These are phyloP conservation scores for Engraulis encrasicolus DNA, from an alignment of 2,113 vertebrate genomes.

Conservation along the genomic window DNA sequence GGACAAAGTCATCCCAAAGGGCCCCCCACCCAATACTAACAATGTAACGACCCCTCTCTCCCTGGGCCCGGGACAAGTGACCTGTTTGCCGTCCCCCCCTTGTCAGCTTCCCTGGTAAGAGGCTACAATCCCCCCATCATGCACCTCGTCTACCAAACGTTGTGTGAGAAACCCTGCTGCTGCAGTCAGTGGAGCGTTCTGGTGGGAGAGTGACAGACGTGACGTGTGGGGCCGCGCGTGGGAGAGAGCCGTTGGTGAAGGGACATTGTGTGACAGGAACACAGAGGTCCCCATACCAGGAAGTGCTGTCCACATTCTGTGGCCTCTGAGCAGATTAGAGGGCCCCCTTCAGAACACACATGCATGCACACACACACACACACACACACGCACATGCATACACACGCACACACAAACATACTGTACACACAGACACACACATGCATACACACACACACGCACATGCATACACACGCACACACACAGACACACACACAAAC, in stretches of 20 bases:
- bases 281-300: background rate
- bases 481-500: no score
- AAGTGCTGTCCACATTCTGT: background rate
- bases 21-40: no score
- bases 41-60: no score
- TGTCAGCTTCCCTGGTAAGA: no score
- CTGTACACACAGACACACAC: background rate
- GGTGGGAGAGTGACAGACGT: background rate
- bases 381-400: background rate
- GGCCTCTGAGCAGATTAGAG: background rate
- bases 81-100: no score
- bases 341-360: background rate
- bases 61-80: no score
- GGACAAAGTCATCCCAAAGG: no score
- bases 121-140: no score
- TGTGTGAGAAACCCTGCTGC: no score
- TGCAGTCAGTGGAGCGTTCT: background rate
- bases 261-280: background rate
- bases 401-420: background rate
- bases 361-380: background rate
- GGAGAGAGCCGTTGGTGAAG: background rate
- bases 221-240: background rate
- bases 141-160: no score
- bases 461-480: background rate
- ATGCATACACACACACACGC: background rate